Evolutionary conservation across 2,797 vertebrate species (phyloP).

Genomic region (Pantherophis alleghaniensis): DNA sequence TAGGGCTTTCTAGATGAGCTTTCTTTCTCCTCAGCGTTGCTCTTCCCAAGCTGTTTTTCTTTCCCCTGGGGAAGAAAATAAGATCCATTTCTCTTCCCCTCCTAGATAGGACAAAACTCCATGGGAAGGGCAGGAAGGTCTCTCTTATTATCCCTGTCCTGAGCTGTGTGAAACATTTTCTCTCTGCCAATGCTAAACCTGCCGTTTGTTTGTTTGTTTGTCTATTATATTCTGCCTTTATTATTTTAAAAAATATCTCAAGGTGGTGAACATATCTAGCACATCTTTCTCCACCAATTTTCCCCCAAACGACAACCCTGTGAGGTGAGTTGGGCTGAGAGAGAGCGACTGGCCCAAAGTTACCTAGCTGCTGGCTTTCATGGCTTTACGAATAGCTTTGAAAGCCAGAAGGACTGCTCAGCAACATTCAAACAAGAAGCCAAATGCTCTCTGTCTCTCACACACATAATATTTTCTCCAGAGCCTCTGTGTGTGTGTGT

Average conservation of each 20-base stretch:
- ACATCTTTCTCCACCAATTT: background rate
- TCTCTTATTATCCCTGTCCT: background rate
- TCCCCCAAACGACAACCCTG: background rate
- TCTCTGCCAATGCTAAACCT: background rate
- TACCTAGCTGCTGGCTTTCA: background rate
- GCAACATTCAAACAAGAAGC: background rate
- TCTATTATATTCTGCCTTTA: background rate
- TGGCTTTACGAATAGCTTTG: background rate
- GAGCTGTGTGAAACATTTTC: background rate
- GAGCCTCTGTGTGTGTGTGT: background rate
- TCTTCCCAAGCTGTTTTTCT: background rate
- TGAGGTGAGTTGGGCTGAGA: background rate
- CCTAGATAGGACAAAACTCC: no score
- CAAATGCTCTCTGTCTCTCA: background rate
- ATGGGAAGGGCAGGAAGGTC: background rate
- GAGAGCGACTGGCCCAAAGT: background rate
- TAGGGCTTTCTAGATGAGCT: background rate
- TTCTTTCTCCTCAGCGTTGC: background rate
- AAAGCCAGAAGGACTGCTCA: background rate
- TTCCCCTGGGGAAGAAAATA: background rate
- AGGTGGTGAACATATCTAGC: background rate
- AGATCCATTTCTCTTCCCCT: background rate
- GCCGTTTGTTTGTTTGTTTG: no score
- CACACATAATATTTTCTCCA: background rate
- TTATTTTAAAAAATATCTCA: background rate